A percentile compares a stretch with the other conserved stretches of the same genome.
Conservation (phyloP, 2,888 invertebrate species). For the Polydrusus tereticollis region DNA sequence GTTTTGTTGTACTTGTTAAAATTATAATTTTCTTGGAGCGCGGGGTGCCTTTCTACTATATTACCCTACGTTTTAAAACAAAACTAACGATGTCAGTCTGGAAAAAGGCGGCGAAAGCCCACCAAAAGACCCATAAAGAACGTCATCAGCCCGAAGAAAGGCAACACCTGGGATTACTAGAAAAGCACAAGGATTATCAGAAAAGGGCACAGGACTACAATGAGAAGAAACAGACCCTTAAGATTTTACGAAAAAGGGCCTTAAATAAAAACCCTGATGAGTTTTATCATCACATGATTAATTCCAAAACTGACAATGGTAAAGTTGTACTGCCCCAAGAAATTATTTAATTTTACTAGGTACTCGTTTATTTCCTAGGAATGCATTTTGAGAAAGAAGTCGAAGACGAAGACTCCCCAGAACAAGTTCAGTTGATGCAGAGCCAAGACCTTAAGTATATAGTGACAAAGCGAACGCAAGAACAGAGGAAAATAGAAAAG, state of each 20-base stretch:
- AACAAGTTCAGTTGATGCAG: conserved; percentile 90
- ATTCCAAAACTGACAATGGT: conserved; percentile 78
- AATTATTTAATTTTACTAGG: too few relatives aligned
- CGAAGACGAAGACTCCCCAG: conserved; percentile 81
- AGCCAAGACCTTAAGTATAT: conserved; percentile 94
- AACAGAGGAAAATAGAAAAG: conserved; percentile 81
- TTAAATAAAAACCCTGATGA: conserved; percentile 97
- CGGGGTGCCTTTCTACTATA: background rate
- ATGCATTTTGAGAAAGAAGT: conserved; percentile 78
- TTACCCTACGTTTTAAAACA: too few relatives aligned
- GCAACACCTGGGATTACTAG: conserved; percentile 83
- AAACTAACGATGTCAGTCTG: conserved; percentile 86
- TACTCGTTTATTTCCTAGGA: conserved; percentile 16
- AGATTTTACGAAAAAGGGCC: conserved; percentile 86
- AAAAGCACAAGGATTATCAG: conserved; percentile 92
- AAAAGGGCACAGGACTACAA: conserved; percentile 83
- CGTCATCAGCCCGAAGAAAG: conserved; percentile 86
- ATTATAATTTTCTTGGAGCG: background rate
- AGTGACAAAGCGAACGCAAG: conserved; percentile 86
- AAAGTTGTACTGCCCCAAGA: background rate
- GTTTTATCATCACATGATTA: conserved; percentile 98
- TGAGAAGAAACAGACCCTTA: conserved; percentile 85
- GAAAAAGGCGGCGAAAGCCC: conserved; percentile 88
- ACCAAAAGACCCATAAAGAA: conserved; percentile 87
- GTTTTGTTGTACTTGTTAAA: background rate